Base-by-base conservation (phyloP, 2,113 vertebrate genomes). In the Columbina picui region DNA sequence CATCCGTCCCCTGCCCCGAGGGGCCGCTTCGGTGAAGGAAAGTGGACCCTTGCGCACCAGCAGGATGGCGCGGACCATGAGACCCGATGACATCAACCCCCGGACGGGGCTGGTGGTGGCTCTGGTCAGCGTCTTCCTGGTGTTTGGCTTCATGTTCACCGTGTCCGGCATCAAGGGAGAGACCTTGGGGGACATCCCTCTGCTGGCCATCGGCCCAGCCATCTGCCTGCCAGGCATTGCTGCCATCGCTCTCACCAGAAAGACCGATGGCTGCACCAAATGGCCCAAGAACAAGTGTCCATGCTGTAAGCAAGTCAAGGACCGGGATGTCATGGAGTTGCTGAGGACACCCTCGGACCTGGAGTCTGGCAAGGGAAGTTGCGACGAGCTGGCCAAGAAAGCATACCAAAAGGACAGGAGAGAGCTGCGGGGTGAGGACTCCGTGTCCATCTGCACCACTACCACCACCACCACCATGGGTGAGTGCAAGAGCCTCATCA, bases 131-230 rank as follows among this genome's bases (percentile, higher is more conserved):
- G 98, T 98, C 87, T 98, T 98, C 95, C 95, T 99, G 68, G 98
- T 98, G 59, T 99, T 99, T 7, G 98, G 98, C 50, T 99, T 99
- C 94, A 99, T 99, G 98, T 99, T 99, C 96, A 98, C 98, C 0
- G 98, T 99, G 56, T 98, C 98, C 1, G 98, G 98, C 76, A 98
- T 99, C 91, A 98, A 98, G 89, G 98, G 98, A 47, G 98, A 99
- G 95, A 98, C 98, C 0, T 57, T 98, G 88, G 98, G 98, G 6
- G 97, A 98, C 69, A 98, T 99, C 59, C 98, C 98, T 2, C 97
- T 99, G 59, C 94, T 99, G 80, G 98, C 98, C 74, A 98, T 99
- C 6, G 98, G 98, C 50, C 98, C 98, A 3, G 98, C 98, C 87
- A 98, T 99, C 95, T 99, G 98, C 97, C 83, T 99, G 30, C 98